These are phyloP conservation scores for Danio aesculapii DNA, from an alignment of 2,797 vertebrate genomes.

Conservation along the genomic window DNA sequence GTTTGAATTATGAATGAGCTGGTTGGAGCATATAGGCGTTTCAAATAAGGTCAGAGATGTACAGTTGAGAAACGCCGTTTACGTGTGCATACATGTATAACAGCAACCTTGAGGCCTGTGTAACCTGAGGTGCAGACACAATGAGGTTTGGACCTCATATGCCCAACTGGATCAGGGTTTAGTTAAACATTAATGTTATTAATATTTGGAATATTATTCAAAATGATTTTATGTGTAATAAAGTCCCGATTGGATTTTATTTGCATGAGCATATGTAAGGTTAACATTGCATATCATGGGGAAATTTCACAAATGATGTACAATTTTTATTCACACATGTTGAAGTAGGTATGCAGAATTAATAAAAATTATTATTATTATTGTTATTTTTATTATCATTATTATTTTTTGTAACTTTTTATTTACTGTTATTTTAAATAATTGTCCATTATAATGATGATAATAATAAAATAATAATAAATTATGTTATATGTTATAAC, in stretches of 20 bases:
- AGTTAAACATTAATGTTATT: conserved; percentile 14
- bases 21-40: conserved; percentile 27
- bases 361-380: too few species aligned
- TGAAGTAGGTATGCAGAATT: not conserved
- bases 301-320: not conserved
- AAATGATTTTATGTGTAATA: not conserved
- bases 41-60: conserved; percentile 44
- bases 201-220: not conserved
- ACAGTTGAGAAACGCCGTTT: conserved; percentile 33
- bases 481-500: too few species aligned
- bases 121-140: not conserved
- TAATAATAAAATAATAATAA: too few species aligned
- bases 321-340: not conserved
- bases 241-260: not conserved
- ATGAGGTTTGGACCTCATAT: conserved; percentile 2
- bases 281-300: not conserved
- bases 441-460: too few species aligned
- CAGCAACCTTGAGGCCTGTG: conserved; percentile 16
- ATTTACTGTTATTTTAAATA: too few species aligned
- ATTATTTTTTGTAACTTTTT: too few species aligned
- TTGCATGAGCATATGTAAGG: not conserved
- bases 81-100: not conserved
- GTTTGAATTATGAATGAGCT: conserved; percentile 49
- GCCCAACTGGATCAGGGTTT: not conserved
- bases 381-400: too few species aligned